Evolutionary conservation across 2,888 invertebrate genomes (phyloP).

Genomic region (Eupeodes latifasciatus): DNA sequence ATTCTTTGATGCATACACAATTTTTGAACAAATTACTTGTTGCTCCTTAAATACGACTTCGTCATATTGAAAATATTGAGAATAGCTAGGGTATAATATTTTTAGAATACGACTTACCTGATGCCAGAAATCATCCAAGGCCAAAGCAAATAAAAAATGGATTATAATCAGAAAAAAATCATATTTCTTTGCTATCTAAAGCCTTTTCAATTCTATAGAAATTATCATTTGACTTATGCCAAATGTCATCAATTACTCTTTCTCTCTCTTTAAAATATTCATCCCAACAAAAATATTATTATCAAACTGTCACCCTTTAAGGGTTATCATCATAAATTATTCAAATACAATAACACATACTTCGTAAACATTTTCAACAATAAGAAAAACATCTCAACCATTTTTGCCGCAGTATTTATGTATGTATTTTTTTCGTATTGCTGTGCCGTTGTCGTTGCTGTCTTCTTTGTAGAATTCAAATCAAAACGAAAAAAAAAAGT

Average conservation of each 20-base stretch:
- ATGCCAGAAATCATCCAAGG: no score
- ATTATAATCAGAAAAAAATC: neutral
- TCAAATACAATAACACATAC: neutral
- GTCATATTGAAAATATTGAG: no score
- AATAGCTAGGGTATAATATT: no score
- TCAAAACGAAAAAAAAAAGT: neutral
- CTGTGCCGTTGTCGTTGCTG: no score
- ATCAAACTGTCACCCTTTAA: constrained; percentile 4
- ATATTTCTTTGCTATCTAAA: neutral
- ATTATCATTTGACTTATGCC: neutral
- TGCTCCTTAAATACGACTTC: no score
- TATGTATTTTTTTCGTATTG: neutral
- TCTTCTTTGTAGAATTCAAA: neutral
- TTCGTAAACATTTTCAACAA: neutral
- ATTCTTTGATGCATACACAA: no score
- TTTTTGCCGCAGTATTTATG: constrained; percentile 19
- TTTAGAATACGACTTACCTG: no score
- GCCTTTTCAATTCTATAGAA: neutral
- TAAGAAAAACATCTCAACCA: neutral
- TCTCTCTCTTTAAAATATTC: no score
- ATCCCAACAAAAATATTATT: neutral
- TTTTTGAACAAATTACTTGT: no score
- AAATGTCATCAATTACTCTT: neutral
- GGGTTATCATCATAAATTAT: constrained; percentile 22
- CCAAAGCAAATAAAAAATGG: neutral